phyloP scores from a whole-genome alignment of 2,113 vertebrate species.

The Callipepla californica region DNA sequence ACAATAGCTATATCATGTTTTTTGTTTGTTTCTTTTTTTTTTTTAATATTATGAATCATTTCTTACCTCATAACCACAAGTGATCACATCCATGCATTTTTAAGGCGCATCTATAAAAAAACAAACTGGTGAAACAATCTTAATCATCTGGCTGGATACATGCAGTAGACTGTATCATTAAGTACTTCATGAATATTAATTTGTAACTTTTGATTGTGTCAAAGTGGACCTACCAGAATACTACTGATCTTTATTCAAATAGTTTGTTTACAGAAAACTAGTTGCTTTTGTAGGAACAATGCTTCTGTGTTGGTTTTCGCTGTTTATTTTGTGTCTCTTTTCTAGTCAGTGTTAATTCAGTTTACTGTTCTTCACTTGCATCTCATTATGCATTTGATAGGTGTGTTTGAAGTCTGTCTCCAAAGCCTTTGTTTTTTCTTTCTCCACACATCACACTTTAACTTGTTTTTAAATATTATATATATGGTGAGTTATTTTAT shows the following conservation, averaged over 20 bases:
- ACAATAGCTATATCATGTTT: not conserved
- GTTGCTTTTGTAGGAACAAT: not conserved
- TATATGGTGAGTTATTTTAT: not conserved
- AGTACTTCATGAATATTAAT: not conserved
- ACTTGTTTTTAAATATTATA: not conserved
- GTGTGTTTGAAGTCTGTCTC: not conserved
- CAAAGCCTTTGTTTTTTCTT: not conserved
- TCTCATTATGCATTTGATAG: not conserved
- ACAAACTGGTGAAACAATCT: not conserved
- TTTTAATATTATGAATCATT: not conserved
- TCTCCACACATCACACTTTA: not conserved
- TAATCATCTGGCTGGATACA: not conserved
- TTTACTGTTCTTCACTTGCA: not conserved
- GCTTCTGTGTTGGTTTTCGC: not conserved
- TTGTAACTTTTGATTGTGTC: not conserved
- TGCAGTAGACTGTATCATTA: not conserved
- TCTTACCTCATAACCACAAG: not conserved
- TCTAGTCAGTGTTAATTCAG: not conserved
- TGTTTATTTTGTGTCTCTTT: not conserved
- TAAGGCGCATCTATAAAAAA: not conserved
- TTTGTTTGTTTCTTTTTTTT: not conserved
- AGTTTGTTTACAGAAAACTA: not conserved
- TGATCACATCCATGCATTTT: not conserved
- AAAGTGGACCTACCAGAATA: not conserved
- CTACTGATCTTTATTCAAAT: not conserved